Evolutionary conservation across 2,797 vertebrate genomes (phyloP).

Genomic region (Peromyscus melanophrys): DNA sequence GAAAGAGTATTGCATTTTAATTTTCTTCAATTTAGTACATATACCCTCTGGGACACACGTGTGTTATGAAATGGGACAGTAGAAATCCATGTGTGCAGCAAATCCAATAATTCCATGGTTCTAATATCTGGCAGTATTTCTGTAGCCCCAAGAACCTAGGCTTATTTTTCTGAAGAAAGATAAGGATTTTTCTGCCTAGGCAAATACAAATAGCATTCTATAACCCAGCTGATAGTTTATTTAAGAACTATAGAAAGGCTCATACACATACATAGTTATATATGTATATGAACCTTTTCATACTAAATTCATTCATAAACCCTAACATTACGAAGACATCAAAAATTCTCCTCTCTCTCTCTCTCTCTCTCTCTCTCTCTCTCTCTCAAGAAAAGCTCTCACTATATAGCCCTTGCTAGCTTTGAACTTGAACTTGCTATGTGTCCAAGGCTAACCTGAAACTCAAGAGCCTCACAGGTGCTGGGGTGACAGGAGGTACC

Average conservation of each 20-base stretch:
- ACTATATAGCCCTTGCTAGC: background rate
- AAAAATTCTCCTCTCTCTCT: constrained; percentile 52
- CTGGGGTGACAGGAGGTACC: background rate
- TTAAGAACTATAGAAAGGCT: constrained; percentile 60
- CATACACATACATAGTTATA: background rate
- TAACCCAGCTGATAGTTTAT: constrained; percentile 60
- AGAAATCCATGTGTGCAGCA: constrained; percentile 89
- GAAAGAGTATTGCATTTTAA: constrained; percentile 92
- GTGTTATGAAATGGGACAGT: constrained; percentile 87
- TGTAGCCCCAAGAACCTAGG: constrained; percentile 77
- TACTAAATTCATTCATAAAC: constrained; percentile 66
- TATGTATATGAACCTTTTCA: constrained; percentile 49
- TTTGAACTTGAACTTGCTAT: background rate
- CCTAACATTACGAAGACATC: constrained; percentile 45
- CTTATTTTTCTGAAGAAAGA: constrained; percentile 73
- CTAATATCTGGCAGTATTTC: constrained; percentile 79
- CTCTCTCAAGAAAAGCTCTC: background rate
- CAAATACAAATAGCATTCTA: constrained; percentile 67
- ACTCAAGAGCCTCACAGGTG: background rate
- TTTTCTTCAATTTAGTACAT: constrained; percentile 90
- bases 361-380: background rate
- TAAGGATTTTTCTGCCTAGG: constrained; percentile 44
- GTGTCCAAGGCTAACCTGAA: background rate
- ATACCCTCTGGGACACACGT: constrained; percentile 83
- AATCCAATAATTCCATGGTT: constrained; percentile 86